Base-by-base conservation (phyloP, 2,888 invertebrate genomes). In the Zygogramma bicolorata region DNA sequence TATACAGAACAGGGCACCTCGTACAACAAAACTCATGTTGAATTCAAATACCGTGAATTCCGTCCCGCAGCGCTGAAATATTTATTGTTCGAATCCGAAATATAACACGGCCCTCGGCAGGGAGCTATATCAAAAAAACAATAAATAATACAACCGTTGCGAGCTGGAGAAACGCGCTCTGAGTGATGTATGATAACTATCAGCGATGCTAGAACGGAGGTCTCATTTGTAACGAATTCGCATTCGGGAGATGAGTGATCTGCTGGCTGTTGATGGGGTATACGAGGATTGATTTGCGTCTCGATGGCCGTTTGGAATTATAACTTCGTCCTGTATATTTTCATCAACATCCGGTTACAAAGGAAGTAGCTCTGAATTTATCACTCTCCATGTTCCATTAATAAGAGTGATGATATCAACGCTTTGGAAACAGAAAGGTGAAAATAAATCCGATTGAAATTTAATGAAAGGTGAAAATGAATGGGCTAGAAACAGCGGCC, bases 71-170 rank as follows among this genome's bases (percentile, higher is more conserved):
- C n/a, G 27, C n/a, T 53, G 53, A 27, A 53, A 53, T 53, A 53
- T 53, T 53, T 27, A 53, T 53, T 53, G 53, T 53, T 46, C 3
- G 25, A 53, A 53, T 53, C 27, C n/a, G 25, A 53, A 46, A 53
- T 53, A 53, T n/a, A 25, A 53, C 53, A 53, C 53, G 15, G 53
- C 53, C 15, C n/a, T 25, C 22, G 22, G 53, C 53, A 27, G n/a
- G n/a, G 53, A 46, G 25, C 25, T 25, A n/a, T 53, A 53, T 25
- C 53, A 53, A 53, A 53, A 53, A 53, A 53, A 53, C 53, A 53
- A 27, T 27, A 27, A 53, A 53, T 53, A 53, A 53, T 53, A 53
- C 53, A 25, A n/a, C 25, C 27, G 25, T 13, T n/a, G n/a, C 27
- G 13, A n/a, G 46, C 46, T 46, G 18, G 18, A 53, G 53, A 13